phyloP scores from a whole-genome alignment of 1,140 invertebrate genomes.

The Lysiphlebus fabarum region DNA sequence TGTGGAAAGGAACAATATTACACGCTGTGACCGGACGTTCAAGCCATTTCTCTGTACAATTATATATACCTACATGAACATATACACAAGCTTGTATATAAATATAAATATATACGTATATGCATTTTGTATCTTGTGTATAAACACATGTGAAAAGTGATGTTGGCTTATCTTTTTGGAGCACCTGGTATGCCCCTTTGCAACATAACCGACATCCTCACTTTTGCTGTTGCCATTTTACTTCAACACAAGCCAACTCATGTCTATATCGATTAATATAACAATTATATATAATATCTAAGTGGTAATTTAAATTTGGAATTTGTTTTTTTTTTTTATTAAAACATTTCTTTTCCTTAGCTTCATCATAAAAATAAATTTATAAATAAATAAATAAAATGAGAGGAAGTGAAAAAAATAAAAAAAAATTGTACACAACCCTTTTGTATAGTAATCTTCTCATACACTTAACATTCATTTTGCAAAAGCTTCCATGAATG shows the following conservation, averaged over 20 bases:
- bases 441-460: too few species aligned
- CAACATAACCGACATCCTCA: background rate
- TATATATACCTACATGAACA: background rate
- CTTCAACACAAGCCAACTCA: too few species aligned
- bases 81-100: background rate
- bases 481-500: background rate
- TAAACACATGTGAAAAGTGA: conserved; percentile 2
- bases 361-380: background rate
- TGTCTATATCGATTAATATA: too few species aligned
- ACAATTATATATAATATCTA: conserved; percentile 4
- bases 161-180: conserved; percentile 40
- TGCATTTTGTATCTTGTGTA: background rate
- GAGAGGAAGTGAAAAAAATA: background rate
- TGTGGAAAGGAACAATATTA: too few species aligned
- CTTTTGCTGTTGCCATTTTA: too few species aligned
- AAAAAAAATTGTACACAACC: background rate
- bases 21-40: conserved; percentile 18
- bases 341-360: too few species aligned
- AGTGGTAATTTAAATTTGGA: too few species aligned
- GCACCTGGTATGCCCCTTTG: conserved; percentile 24
- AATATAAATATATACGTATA: too few species aligned
- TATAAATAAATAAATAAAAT: background rate
- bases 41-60: conserved; percentile 18
- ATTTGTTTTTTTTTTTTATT: too few species aligned
- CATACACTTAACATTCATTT: conserved; percentile 2